phyloP scores from a whole-genome alignment of 2,797 vertebrate genomes.

The Poeciliopsis infans region DNA sequence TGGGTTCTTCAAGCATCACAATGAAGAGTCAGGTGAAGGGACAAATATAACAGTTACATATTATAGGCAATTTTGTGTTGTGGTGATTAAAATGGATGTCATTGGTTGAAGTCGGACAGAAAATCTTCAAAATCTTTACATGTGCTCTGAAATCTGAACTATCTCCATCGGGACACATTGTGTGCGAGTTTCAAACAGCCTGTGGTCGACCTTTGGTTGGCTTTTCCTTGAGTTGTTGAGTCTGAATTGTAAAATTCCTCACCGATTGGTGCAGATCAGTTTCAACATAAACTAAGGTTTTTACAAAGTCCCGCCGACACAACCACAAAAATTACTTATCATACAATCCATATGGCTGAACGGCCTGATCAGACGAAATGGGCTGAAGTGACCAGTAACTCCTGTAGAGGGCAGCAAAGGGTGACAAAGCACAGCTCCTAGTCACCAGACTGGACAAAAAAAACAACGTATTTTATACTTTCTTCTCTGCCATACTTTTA shows the following conservation, averaged over 20 bases:
- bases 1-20: constrained; percentile 24
- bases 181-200: constrained; percentile 1
- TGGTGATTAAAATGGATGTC: background rate
- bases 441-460: background rate
- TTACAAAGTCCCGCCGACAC: background rate
- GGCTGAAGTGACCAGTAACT: background rate
- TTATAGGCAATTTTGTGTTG: background rate
- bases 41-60: background rate
- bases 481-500: background rate
- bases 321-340: background rate
- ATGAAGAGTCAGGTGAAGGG: background rate
- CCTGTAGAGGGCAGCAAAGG: background rate
- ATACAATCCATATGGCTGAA: background rate
- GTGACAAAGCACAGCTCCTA: background rate
- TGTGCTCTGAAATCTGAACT: background rate
- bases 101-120: background rate
- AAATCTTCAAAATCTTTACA: constrained; percentile 1
- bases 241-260: background rate
- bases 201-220: constrained; percentile 59
- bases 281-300: background rate
- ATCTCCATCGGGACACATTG: background rate
- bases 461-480: background rate
- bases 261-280: constrained; percentile 1
- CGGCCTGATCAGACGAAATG: background rate
- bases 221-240: constrained; percentile 50